Percentiles rank a stretch among this genome's conserved stretches.
Evolutionary conservation across 2,113 vertebrate genomes (phyloP).

Genomic region (Rhadina sibilatrix): DNA sequence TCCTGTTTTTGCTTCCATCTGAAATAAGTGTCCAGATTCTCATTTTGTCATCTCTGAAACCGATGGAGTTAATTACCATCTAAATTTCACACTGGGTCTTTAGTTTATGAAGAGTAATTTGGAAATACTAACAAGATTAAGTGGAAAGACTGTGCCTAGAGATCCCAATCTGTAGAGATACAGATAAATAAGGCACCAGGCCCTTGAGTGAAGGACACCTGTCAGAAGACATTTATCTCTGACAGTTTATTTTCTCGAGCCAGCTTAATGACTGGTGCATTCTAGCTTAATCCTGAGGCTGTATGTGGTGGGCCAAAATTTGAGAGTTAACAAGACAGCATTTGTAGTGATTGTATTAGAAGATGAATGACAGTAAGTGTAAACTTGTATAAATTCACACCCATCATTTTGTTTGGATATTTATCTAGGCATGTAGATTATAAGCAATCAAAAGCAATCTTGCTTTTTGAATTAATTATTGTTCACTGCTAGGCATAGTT

Average conservation of each 20-base stretch:
- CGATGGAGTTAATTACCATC: not conserved
- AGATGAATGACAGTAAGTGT: not conserved
- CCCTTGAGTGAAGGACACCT: not conserved
- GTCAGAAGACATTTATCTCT: not conserved
- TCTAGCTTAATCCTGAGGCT: not conserved
- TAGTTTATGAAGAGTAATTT: not conserved
- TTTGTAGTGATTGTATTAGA: not conserved
- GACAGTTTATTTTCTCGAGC: not conserved
- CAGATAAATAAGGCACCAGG: not conserved
- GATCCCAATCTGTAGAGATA: not conserved
- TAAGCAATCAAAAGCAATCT: not conserved
- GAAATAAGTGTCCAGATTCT: not conserved
- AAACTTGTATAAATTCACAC: not conserved
- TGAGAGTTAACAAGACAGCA: not conserved
- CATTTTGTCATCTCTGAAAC: not conserved
- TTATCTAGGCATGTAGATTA: not conserved
- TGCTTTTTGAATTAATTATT: not conserved
- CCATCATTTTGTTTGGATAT: not conserved
- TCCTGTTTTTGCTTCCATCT: not conserved
- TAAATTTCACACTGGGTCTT: not conserved
- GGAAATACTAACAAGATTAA: not conserved
- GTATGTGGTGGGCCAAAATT: not conserved
- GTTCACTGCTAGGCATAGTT: not conserved
- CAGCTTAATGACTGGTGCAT: not conserved
- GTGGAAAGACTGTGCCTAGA: not conserved